Evolutionary conservation across 1,140 invertebrate genomes (phyloP).

Genomic region (Drosophila ambigua): DNA sequence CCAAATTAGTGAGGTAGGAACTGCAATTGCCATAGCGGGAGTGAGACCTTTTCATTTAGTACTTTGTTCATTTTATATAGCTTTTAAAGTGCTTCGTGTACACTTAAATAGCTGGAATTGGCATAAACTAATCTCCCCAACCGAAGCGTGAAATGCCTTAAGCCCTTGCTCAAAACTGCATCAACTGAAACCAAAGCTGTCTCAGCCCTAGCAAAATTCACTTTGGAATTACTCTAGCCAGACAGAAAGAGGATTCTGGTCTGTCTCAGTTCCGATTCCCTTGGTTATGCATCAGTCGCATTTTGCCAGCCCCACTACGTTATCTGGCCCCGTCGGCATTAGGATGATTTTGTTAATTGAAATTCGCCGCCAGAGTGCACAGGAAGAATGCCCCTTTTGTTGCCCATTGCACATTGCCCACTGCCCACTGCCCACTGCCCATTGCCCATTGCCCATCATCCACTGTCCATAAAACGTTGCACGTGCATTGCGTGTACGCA

Average conservation of each 20-base stretch:
- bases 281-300: conserved; percentile 24
- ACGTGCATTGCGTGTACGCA: conserved; percentile 59
- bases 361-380: conserved; percentile 51
- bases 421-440: background rate
- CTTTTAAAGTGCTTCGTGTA: too few species aligned
- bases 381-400: conserved; percentile 54
- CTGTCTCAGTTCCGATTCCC: conserved; percentile 3
- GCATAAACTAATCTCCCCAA: background rate
- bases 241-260: conserved; percentile 6
- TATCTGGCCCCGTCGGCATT: conserved; percentile 25
- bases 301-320: conserved; percentile 13
- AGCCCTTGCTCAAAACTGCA: background rate
- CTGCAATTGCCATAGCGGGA: conserved; percentile 12
- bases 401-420: background rate
- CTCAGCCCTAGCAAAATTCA: too few species aligned
- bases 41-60: background rate
- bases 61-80: background rate
- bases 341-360: conserved; percentile 69
- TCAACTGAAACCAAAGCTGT: background rate
- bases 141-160: background rate
- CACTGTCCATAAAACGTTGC: background rate
- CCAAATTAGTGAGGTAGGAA: conserved; percentile 28
- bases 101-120: too few species aligned
- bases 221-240: background rate
- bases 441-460: background rate